These are phyloP conservation scores for Oreochromis grahami DNA, from an alignment of 2,797 vertebrate species.

Conservation along the genomic window DNA sequence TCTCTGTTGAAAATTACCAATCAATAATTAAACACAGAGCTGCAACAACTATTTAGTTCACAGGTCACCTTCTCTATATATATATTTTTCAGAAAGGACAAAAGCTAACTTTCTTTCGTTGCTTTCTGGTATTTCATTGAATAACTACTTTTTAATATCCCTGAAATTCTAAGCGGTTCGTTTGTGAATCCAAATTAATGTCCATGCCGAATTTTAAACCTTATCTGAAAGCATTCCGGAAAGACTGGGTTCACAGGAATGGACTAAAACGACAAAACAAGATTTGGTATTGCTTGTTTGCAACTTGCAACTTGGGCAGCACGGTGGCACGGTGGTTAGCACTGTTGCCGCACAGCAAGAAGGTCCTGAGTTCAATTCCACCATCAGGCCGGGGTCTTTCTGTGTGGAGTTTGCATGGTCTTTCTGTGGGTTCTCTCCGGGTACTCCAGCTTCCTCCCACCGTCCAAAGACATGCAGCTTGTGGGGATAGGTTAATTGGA, in stretches of 20 bases:
- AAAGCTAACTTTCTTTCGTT: too few relatives aligned
- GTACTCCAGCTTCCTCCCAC: too few relatives aligned
- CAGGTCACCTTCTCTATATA: not conserved
- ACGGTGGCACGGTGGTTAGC: too few relatives aligned
- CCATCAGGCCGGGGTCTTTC: too few relatives aligned
- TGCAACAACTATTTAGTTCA: not conserved
- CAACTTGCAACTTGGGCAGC: not conserved
- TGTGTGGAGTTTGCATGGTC: too few relatives aligned
- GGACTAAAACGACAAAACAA: not conserved
- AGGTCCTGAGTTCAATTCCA: too few relatives aligned
- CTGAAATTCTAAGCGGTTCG: not conserved
- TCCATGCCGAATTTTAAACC: not conserved
- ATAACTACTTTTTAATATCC: not conserved
- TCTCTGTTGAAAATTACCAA: not conserved
- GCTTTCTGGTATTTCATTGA: not conserved
- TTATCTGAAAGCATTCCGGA: not conserved
- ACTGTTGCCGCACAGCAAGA: too few relatives aligned
- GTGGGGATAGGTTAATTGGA: too few relatives aligned
- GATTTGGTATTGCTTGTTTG: not conserved
- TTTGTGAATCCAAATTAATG: not conserved
- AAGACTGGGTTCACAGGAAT: not conserved
- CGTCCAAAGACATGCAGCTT: too few relatives aligned
- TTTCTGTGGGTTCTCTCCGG: too few relatives aligned
- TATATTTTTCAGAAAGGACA: not conserved
- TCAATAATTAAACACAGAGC: not conserved